Evolutionary conservation across 1,140 invertebrate genomes (phyloP).

Genomic region (Cyclargus thomasi): DNA sequence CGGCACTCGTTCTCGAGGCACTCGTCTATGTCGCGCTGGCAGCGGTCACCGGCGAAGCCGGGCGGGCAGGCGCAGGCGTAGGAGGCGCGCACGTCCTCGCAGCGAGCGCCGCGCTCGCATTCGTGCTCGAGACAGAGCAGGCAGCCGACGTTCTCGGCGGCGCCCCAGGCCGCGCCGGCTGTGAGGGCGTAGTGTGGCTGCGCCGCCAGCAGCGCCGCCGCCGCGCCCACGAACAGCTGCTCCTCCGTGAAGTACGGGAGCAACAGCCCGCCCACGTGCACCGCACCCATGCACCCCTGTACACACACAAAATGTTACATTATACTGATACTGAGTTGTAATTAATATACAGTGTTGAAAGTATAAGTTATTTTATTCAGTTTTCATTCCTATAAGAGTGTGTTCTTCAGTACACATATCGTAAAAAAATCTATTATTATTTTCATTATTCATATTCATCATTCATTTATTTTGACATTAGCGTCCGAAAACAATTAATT

Average conservation of each 20-base stretch:
- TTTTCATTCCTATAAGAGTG: too few relatives aligned
- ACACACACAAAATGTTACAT: too few relatives aligned
- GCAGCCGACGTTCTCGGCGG: slow-evolving; percentile 77
- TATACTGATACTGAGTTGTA: too few relatives aligned
- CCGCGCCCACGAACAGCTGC: slow-evolving; percentile 80
- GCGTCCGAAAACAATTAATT: too few relatives aligned
- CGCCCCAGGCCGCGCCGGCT: slow-evolving; percentile 49
- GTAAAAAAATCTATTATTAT: too few relatives aligned
- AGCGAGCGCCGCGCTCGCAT: slow-evolving; percentile 90
- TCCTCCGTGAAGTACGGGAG: slow-evolving; percentile 90
- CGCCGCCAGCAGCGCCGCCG: slow-evolving; percentile 56
- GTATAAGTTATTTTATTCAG: too few relatives aligned
- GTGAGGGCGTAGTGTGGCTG: slow-evolving; percentile 75
- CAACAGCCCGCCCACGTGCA: slow-evolving; percentile 87
- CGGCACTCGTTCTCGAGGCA: slow-evolving; percentile 26
- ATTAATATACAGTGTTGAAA: too few relatives aligned
- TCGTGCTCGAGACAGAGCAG: slow-evolving; percentile 88
- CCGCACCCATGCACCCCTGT: slow-evolving; percentile 93
- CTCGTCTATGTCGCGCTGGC: slow-evolving; percentile 65
- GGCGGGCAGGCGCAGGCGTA: slow-evolving; percentile 89
- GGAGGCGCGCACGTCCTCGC: slow-evolving; percentile 82
- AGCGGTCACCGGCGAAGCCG: slow-evolving; percentile 87
- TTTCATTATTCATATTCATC: too few relatives aligned
- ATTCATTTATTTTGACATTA: too few relatives aligned
- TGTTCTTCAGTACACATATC: too few relatives aligned